Evolutionary conservation across 2,113 vertebrate genomes (phyloP).

Genomic region (Reinhardtius hippoglossoides): DNA sequence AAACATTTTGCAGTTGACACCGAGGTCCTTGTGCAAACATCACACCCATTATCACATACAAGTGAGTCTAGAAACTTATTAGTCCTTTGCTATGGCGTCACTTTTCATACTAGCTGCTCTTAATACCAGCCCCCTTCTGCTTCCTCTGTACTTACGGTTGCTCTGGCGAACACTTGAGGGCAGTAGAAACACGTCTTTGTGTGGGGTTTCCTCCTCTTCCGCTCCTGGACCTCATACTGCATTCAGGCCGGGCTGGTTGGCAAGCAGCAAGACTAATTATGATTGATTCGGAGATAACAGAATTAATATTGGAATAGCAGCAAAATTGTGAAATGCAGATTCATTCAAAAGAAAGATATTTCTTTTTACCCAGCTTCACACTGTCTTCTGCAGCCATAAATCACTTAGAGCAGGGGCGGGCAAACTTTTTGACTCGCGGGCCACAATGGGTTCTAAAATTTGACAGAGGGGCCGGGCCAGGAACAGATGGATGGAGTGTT

Average conservation of each 20-base stretch:
- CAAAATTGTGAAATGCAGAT: conserved; percentile 63
- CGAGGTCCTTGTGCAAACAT: conserved; percentile 38
- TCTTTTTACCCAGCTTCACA: conserved; percentile 37
- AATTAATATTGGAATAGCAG: conserved; percentile 76
- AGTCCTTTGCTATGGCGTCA: conserved; percentile 12
- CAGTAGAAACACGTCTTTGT: conserved; percentile 62
- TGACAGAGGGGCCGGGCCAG: too few relatives aligned
- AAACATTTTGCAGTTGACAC: conserved; percentile 43
- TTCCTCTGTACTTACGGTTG: conserved; percentile 11
- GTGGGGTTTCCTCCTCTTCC: not conserved
- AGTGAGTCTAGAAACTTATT: conserved; percentile 34
- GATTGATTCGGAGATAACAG: conserved; percentile 79
- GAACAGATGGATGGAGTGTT: too few relatives aligned
- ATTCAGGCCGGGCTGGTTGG: conserved; percentile 55
- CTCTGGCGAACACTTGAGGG: conserved; percentile 63
- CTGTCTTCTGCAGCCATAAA: conserved; percentile 52
- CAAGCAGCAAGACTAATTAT: conserved; percentile 75
- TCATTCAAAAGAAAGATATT: conserved; percentile 53
- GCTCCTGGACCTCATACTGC: conserved; percentile 29
- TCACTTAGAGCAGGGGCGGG: conserved; percentile 61
- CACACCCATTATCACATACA: conserved; percentile 26
- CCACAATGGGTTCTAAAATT: too few relatives aligned
- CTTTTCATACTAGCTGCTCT: conserved; percentile 36
- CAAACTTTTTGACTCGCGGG: too few relatives aligned
- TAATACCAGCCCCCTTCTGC: not conserved